Evolutionary conservation across 2,113 vertebrate genomes (phyloP).

Genomic region (Procavia capensis): DNA sequence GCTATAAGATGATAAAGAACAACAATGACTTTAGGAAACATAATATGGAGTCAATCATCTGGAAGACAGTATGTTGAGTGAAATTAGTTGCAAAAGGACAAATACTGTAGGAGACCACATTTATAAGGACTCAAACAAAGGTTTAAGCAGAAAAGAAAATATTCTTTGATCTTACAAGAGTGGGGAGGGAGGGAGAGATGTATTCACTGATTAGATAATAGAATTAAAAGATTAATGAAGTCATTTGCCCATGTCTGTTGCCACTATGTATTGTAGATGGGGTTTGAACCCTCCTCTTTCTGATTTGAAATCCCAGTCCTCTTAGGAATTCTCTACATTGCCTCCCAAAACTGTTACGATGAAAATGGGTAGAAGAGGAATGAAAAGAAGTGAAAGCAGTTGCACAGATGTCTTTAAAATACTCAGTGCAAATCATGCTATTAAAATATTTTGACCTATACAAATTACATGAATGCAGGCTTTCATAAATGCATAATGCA

Average conservation of each 20-base stretch:
- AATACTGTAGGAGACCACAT: too few species aligned
- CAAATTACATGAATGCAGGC: background rate
- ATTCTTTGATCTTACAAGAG: too few species aligned
- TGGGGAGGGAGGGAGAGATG: too few species aligned
- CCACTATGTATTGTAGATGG: background rate
- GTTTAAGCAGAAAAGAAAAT: too few species aligned
- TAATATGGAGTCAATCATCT: too few species aligned
- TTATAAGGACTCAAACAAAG: too few species aligned
- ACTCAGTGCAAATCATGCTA: background rate
- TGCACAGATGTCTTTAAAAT: background rate
- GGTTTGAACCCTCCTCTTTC: background rate
- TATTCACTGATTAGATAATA: too few species aligned
- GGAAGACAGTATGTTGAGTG: too few species aligned
- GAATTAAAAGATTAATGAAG: background rate
- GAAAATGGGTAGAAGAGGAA: background rate
- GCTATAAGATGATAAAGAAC: too few species aligned
- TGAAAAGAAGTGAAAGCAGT: background rate
- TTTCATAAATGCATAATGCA: background rate
- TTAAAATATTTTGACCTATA: conserved; percentile 7
- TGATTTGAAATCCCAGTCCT: background rate
- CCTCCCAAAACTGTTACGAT: background rate
- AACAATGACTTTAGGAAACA: too few species aligned
- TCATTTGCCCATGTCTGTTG: background rate
- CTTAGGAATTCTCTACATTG: background rate
- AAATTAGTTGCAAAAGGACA: too few species aligned